Base-by-base conservation (phyloP, 2,797 vertebrate species). In the Neostethus bicornis region DNA sequence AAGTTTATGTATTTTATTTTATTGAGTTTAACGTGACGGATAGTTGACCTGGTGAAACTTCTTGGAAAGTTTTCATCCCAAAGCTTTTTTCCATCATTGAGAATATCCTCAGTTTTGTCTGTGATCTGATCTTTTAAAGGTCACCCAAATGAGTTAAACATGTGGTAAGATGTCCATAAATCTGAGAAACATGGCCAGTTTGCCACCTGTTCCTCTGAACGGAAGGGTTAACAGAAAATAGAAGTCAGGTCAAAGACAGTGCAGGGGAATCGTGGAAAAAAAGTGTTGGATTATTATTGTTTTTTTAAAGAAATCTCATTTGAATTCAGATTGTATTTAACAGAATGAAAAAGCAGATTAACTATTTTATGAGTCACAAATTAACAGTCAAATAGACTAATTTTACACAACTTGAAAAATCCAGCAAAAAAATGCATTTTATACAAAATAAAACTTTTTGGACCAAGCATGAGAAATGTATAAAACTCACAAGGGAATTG, bases 201-300 rank as follows among this genome's bases (percentile, higher is more conserved):
- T 72, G 75, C 81, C 87, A 90, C 86, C 86, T 88, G 87, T 89
- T 89, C 57, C 61, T 69, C 4, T 13, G 70, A 64, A 61, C 57
- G 61, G 39, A 58, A 47, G 73, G 64, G 68, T 66, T 84, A 70
- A 72, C 66, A 43, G 61, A 68, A 65, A 77, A 41, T 66, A 43
- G 69, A 66, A 46, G 49, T 57, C 48, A n/a, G 28, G 25, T 32
- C 26, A 34, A 13, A 56, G 4, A 16, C 29, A 35, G 19, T 19
- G 28, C 21, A 25, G 26, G 21, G 26, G n/a, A 73, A 69, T 72
- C 46, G 52, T 2, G 14, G 46, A 39, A 37, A 3, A 51, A 34
- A 0, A 5, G 37, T 38, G 17, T 28, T 13, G 46, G n/a, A 23
- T 32, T 24, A 31, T 21, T 16, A 20, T n/a, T n/a, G n/a, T n/a